Evolutionary conservation across 1,140 invertebrate species (phyloP), one percentile per base, ranked within the genome.

Genomic region (Thalassaphorura encarpata): DNA sequence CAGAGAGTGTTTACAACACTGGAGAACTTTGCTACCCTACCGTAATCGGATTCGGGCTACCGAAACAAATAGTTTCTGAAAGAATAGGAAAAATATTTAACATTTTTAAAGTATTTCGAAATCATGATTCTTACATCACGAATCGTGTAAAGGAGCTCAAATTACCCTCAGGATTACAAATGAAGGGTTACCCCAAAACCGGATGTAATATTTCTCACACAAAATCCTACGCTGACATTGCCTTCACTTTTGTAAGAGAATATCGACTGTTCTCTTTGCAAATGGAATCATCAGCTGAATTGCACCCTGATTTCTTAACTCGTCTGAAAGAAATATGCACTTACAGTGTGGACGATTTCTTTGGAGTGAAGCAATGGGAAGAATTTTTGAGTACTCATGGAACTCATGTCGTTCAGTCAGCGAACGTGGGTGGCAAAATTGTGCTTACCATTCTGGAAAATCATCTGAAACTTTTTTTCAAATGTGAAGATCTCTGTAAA

Each of bases 161-260:
- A 4, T 13, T 51, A 5, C 28, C 48, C n/a, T n/a, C n/a, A n/a
- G n/a, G n/a, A n/a, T n/a, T n/a, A 13, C 23, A 51, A 29, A 19
- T 21, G 48, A 26, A 23, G 31, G 28, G 11, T 5, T 26, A 33
- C 3, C 28, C 48, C 6, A 51, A 39, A 24, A 13, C 6, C 21
- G 48, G 48, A 5, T 36, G 21, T 19, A 51, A 51, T 24, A 51
- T 51, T 51, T 21, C 21, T 19, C 48, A 51, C 21, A 51, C 13
- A 19, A 51, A 51, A 51, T 24, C n/a, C 13, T 51, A 33, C 28
- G 48, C 21, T 4, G 48, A 51, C 31, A 33, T 51, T 4, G 48
- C 48, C 5, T 51, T 51, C 33, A 51, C 48, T 33, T 51, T 51
- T 39, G 48, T 51, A 8, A 26, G 48, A 19, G 48, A 51, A 19